Evolutionary conservation across 2,888 invertebrate species (phyloP), one percentile per base, ranked within the genome.

Genomic region (Alsophila aescularia): DNA sequence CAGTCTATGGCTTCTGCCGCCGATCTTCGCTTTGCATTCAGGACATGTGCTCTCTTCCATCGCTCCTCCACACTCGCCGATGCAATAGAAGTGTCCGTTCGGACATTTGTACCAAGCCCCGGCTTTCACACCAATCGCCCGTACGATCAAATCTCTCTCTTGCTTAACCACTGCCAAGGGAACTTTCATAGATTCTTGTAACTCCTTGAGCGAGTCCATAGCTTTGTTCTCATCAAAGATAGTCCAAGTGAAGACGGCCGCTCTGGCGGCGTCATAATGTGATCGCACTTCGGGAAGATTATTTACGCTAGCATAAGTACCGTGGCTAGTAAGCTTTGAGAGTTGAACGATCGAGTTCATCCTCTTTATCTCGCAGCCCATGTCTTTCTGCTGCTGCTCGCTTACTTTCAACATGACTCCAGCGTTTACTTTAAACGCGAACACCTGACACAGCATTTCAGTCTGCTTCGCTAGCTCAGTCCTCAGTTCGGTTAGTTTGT

Each of bases 81-180:
- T 95, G 27, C 91, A 92, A 75, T 95, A 95, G 29, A 87, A 73
- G 75, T 95, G 95, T 0, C 94, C 95, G 65, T 95, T 95, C 0
- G 93, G 93, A 79, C 96, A 96, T 75, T 94, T 94, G 77, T 87
- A 95, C 95, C 96, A 96, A 68, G 93, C 93, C 0, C 95, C 95
- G 40, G 87, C n/a, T n/a, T n/a, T n/a, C n/a, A n/a, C n/a, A n/a
- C n/a, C n/a, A n/a, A n/a, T n/a, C n/a, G n/a, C n/a, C n/a, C n/a
- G n/a, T n/a, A n/a, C n/a, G n/a, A n/a, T n/a, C n/a, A n/a, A n/a
- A n/a, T n/a, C n/a, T n/a, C 83, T 36, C 72, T 79, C 21, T 94
- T 69, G 2, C 14, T 64, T 63, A 2, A 79, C 59, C 5, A 21
- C 3, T 21, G 77, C 60, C 1, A 67, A 74, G 10, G 62, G 72